Evolutionary conservation across 2,888 invertebrate species (phyloP).

Genomic region (Drosophila borborema): DNA sequence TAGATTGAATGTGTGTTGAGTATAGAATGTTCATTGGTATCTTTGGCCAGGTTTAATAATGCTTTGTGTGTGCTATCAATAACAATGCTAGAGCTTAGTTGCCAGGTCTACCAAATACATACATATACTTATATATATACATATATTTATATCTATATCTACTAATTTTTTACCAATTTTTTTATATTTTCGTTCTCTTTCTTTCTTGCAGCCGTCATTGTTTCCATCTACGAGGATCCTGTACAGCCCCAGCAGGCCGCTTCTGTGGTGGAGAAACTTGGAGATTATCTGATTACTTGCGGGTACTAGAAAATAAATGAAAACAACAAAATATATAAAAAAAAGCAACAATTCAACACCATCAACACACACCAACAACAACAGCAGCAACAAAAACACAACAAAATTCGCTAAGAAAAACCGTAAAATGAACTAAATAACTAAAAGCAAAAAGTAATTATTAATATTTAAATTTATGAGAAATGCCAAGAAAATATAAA

Average conservation of each 20-base stretch:
- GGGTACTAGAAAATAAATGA: constrained; percentile 91
- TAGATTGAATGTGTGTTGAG: constrained; percentile 14
- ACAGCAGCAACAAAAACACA: constrained; percentile 32
- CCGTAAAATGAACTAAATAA: constrained; percentile 71
- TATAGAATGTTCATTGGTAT: constrained; percentile 12
- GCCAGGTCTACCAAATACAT: not conserved
- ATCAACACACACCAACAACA: constrained; percentile 58
- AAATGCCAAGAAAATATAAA: constrained; percentile 64
- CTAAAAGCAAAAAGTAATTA: constrained; percentile 62
- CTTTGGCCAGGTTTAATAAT: not conserved
- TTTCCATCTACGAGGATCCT: constrained; percentile 97
- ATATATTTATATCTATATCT: too few species aligned
- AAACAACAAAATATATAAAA: constrained; percentile 51
- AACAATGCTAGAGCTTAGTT: not conserved
- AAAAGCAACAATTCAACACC: constrained; percentile 61
- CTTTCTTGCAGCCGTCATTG: constrained; percentile 92
- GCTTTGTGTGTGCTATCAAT: not conserved
- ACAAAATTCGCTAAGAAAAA: constrained; percentile 64
- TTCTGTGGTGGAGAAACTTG: constrained; percentile 98
- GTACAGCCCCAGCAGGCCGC: constrained; percentile 98
- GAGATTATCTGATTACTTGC: constrained; percentile 98
- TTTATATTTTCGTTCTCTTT: not conserved
- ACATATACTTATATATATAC: too few species aligned
- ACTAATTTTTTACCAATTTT: too few species aligned
- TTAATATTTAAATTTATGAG: constrained; percentile 75